Base-by-base conservation (phyloP, 1,140 invertebrate genomes). In the Hirudo medicinalis region DNA sequence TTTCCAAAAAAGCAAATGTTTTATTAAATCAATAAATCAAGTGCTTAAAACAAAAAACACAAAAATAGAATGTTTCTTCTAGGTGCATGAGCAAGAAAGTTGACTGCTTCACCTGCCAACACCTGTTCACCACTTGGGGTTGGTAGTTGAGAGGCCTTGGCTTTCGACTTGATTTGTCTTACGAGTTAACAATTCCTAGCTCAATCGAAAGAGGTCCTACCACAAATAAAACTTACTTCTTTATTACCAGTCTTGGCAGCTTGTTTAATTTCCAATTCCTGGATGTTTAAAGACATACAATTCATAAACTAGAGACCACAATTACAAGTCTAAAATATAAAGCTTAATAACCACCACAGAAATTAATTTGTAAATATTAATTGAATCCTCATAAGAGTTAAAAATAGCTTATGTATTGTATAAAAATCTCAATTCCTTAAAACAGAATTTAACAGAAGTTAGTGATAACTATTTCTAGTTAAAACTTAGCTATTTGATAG, bases 181-280 rank as follows among this genome's bases (percentile, higher is more conserved):
- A 20, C 3, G 13, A 63, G 11, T 25, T 63, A 17, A 13, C 4
- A n/a, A 63, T 13, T 63, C 19, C 57, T 63, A 32, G 55, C 20
- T n/a, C 55, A 57, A 57, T 57, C 20, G 9, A 20, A 57, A 25
- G 55, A n/a, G 20, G 9, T 57, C 9, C 25, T 20, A n/a, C 20
- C 20, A 4, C 29, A 32, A 68, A 68, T 2, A 36, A 68, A n/a
- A 69, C 55, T 71, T 74, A 88, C 90, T 78, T 91, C 89, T 78
- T 89, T 90, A 77, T 94, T 90, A 20, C 91, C 91, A 79, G 88
- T 85, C 79, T 89, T 89, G 25, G 91, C 92, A 79, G 89, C 85
- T 77, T 91, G 90, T 78, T 91, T 92, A 68, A 94, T 94, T 81
- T 94, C 91, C 78, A 87, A 80, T 85, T 92, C 89, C 88, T 91